Base-by-base conservation (phyloP, 2,797 vertebrate genomes). In the Ficedula albicollis region DNA sequence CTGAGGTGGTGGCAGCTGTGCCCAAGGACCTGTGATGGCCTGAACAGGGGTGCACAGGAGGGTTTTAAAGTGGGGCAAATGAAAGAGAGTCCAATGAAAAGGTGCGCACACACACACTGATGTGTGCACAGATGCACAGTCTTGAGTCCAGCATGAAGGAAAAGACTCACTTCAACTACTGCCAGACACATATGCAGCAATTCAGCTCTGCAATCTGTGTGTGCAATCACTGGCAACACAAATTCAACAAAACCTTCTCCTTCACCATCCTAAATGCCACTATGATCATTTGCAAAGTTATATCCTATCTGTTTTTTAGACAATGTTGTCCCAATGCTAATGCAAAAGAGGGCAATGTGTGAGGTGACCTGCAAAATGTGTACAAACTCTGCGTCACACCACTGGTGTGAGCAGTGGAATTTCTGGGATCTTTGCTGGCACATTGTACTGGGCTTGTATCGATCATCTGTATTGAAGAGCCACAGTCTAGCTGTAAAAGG, bases 271-370 rank as follows among this genome's bases (percentile, higher is more conserved):
- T 86, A 78, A 88, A 84, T 69, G 41, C 59, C 0, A 1, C 51
- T 84, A 20, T 48, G 51, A 38, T 49, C 7, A 16, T 91, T 56
- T 92, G 48, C 80, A 82, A 30, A 89, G 70, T 77, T 44, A 52
- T 49, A 44, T 11, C 0, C 2, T 46, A 18, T 69, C 66, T 82
- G 41, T 27, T 79, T 23, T n/a, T 79, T 7, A 14, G 52, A 27
- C 16, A n/a, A n/a, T n/a, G 11, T 18, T 44, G 62, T 68, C 54
- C 49, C 60, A 38, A 23, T 0, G 0, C 34, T 84, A 25, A 39
- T 51, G 55, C 67, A 84, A 89, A 87, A 73, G 55, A 59, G 46
- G 90, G 17, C 64, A 43, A 36, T 8, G 26, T 66, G 72, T 58
- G 63, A 73, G 62, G 82, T 81, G 76, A 81, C 85, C 63, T 81